Base-by-base conservation (phyloP, 2,797 vertebrate species). In the Mus caroli region DNA sequence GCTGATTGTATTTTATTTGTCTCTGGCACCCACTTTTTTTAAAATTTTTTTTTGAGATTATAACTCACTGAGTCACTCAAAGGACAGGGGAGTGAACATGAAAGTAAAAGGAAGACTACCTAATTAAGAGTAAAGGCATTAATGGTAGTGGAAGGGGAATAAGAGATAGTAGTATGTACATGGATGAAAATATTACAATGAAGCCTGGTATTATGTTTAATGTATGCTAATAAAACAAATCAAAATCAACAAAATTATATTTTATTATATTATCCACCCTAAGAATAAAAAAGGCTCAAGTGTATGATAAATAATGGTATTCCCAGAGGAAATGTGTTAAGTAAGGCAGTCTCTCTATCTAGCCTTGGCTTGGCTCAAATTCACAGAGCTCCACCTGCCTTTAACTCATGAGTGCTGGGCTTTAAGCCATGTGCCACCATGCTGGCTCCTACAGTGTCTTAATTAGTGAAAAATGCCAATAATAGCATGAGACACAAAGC, bases 381-480 rank as follows among this genome's bases (percentile, higher is more conserved):
- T 75, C 71, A 73, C 9, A 73, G 71, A 24, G 22, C 37, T 75
- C 24, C 37, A 75, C 20, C 37, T 40, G 20, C 37, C 20, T 43
- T 37, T 43, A 24, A 11, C 37, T 13, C 22, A 12, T 24, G 40
- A 26, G 40, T 43, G 11, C 37, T 43, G 71, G n/a, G 60, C 24
- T 62, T 62, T 26, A 62, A 62, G 60, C 60, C 60, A 62, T 28
- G 9, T 12, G 60, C 19, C 3, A 73, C 20, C n/a, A 73, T 73
- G 71, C 3, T 73, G 22, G 40, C 71, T 75, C 1, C n/a, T 85
- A 62, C 34, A 50, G 40, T 69, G 40, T 8, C 13, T 14, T 1
- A 50, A 75, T 77, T 34, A 91, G 34, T 62, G 22, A 92, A 93
- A 88, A 91, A 80, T 56, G 31, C 20, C 58, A 85, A 85, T 9